phyloP scores from a whole-genome alignment of 2,797 vertebrate species.

The Muscicapa comitata region DNA sequence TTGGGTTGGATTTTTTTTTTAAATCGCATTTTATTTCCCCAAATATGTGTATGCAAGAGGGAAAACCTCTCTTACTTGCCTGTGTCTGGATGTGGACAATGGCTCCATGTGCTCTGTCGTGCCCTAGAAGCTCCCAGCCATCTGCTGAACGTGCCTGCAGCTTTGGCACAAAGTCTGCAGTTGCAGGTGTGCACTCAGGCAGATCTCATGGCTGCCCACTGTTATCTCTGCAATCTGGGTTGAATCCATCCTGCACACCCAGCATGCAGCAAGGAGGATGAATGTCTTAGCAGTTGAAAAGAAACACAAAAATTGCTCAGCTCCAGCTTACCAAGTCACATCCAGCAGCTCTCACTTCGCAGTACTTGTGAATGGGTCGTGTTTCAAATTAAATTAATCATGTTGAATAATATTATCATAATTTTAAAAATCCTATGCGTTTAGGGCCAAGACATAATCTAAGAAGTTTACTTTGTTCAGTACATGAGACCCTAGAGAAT shows the following conservation, averaged over 20 bases:
- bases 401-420: not conserved
- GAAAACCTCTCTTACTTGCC: constrained; percentile 14
- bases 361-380: not conserved
- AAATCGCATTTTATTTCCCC: not conserved
- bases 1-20: not conserved
- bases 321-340: not conserved
- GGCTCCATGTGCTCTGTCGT: not conserved
- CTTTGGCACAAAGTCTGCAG: not conserved
- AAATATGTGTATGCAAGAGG: not conserved
- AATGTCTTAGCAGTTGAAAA: not conserved
- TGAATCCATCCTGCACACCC: not conserved
- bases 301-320: not conserved
- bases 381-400: not conserved
- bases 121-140: not conserved
- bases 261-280: not conserved
- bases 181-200: not conserved
- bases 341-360: not conserved
- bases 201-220: not conserved
- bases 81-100: not conserved
- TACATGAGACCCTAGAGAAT: not conserved
- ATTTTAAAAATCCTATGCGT: not conserved
- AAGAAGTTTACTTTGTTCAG: not conserved
- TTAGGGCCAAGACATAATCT: not conserved
- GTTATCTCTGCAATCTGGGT: accelerated
- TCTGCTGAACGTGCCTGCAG: not conserved